Conservation (phyloP, 2,797 vertebrate genomes). For the Neomorphus geoffroyi region DNA sequence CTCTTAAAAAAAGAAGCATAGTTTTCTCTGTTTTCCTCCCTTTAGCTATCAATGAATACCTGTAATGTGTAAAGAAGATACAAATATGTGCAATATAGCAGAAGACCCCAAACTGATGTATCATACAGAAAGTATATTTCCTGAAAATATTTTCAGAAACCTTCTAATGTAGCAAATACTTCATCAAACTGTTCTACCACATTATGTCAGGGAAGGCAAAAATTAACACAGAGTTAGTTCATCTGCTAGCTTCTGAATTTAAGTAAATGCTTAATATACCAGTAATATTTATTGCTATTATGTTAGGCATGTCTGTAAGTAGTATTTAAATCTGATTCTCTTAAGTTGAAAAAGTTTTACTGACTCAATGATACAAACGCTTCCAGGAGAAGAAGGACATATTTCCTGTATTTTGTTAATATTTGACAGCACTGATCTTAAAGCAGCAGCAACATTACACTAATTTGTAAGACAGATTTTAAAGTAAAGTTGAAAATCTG, state of each 20-base stretch:
- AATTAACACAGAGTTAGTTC: not conserved
- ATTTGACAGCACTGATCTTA: slow-evolving; percentile 6
- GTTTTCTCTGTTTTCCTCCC: not conserved
- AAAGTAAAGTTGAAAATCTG: slow-evolving; percentile 19
- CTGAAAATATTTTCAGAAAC: not conserved
- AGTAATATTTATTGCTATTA: not conserved
- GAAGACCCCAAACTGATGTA: not conserved
- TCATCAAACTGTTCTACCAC: not conserved
- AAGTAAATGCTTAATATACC: not conserved
- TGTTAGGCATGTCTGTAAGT: not conserved
- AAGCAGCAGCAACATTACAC: slow-evolving; percentile 1
- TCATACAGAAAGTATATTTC: not conserved
- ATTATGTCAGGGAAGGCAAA: not conserved
- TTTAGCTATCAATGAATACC: not conserved
- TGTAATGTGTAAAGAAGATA: not conserved
- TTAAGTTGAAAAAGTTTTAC: slow-evolving; percentile 26
- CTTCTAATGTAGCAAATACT: not conserved
- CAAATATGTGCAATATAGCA: not conserved
- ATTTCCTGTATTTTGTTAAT: slow-evolving; percentile 55
- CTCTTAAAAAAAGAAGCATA: too few species aligned
- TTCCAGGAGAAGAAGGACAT: slow-evolving; percentile 57
- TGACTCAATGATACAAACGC: slow-evolving; percentile 35
- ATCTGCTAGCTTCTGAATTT: slow-evolving; percentile 5
- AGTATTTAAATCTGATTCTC: slow-evolving; percentile 42
- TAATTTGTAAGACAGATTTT: slow-evolving; percentile 27